Evolutionary conservation across 2,888 invertebrate species (phyloP).

Genomic region (Agonum fuliginosum): DNA sequence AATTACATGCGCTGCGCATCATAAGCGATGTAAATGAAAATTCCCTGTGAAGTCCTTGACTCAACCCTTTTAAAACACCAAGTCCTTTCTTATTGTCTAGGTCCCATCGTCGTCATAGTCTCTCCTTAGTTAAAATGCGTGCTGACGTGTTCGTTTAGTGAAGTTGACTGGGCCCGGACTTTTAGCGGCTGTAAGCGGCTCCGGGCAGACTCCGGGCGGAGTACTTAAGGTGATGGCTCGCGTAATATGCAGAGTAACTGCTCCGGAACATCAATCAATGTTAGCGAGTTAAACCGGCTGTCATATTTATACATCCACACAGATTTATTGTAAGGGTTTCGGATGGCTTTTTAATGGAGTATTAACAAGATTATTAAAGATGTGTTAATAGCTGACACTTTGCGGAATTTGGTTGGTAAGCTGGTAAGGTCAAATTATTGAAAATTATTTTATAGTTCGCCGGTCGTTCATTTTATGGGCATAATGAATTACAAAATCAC

Average conservation of each 20-base stretch:
- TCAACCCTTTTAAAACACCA: not conserved
- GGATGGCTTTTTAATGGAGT: too few relatives aligned
- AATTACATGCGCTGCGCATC: too few relatives aligned
- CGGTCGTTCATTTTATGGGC: too few relatives aligned
- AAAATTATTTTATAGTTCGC: too few relatives aligned
- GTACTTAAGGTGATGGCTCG: slow-evolving; percentile 32
- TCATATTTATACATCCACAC: slow-evolving; percentile 2
- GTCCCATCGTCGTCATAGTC: not conserved
- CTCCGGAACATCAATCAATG: not conserved
- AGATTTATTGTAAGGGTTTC: not conserved
- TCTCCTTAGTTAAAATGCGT: slow-evolving; percentile 30
- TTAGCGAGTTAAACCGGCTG: not conserved
- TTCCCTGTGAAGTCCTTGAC: not conserved
- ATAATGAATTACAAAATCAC: too few relatives aligned
- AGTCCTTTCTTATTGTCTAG: not conserved
- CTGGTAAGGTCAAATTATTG: too few relatives aligned
- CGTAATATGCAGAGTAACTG: slow-evolving; percentile 3
- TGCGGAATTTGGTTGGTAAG: too few relatives aligned
- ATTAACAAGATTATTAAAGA: too few relatives aligned
- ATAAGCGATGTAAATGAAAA: not conserved
- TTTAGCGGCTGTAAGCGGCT: not conserved
- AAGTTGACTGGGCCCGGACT: slow-evolving; percentile 20
- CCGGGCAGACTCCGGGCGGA: not conserved
- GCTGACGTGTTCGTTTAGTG: slow-evolving; percentile 36
- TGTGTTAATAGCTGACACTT: too few relatives aligned